phyloP scores from a whole-genome alignment of 64 coral and sea anemone genomes.

The Cladopsammia gracilis region DNA sequence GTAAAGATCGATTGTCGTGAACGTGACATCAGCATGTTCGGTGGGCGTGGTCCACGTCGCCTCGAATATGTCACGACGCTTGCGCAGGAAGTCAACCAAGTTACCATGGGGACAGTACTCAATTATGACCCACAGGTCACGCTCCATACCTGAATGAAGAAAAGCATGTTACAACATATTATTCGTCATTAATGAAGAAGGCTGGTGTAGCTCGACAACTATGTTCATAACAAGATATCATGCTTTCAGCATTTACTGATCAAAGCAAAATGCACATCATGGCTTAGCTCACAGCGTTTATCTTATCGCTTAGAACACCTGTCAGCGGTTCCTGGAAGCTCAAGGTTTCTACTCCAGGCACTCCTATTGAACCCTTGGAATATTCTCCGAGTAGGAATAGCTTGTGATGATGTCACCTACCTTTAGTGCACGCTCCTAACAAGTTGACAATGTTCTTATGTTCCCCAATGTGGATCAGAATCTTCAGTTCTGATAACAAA shows the following conservation, averaged over 20 bases:
- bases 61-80: constrained; percentile 85
- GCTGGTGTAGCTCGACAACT: too few relatives aligned
- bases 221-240: too few relatives aligned
- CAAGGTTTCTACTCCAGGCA: too few relatives aligned
- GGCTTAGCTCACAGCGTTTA: too few relatives aligned
- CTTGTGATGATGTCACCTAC: constrained; percentile 7
- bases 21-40: constrained; percentile 74
- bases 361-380: too few relatives aligned
- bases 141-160: constrained; percentile 62
- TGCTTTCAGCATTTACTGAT: too few relatives aligned
- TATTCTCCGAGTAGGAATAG: too few relatives aligned
- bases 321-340: too few relatives aligned
- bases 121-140: constrained; percentile 87
- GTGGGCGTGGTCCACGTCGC: constrained; percentile 79
- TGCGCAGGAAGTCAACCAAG: constrained; percentile 81
- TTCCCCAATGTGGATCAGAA: constrained; percentile 96
- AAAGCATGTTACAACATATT: not conserved
- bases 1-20: constrained; percentile 81
- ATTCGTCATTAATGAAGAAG: too few relatives aligned
- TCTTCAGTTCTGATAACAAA: constrained; percentile 93
- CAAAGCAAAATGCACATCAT: too few relatives aligned
- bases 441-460: constrained; percentile 99
- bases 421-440: constrained; percentile 97
- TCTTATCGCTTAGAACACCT: too few relatives aligned
- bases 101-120: constrained; percentile 90